These are phyloP conservation scores for Micromussa lordhowensis DNA, from an alignment of 92 coral and sea anemone species.

Conservation along the genomic window DNA sequence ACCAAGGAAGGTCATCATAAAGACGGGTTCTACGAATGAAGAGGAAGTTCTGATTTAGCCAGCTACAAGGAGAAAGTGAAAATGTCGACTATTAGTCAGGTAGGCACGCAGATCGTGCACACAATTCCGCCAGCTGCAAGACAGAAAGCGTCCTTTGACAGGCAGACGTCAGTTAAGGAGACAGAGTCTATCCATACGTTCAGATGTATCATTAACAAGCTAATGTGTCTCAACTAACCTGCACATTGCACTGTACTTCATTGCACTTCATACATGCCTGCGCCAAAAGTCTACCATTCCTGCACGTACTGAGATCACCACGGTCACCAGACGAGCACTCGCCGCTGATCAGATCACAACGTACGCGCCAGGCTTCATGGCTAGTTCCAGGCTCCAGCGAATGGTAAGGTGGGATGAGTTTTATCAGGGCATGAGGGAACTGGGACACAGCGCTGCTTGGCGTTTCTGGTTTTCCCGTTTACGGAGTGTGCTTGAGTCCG, in stretches of 20 bases:
- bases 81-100: background rate
- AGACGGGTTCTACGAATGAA: background rate
- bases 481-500: too few species aligned
- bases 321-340: slow-evolving; percentile 5
- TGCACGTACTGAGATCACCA: slow-evolving; percentile 26
- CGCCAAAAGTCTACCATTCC: slow-evolving; percentile 40
- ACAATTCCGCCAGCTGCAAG: background rate
- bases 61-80: background rate
- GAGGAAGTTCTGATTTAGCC: background rate
- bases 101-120: slow-evolving; percentile 4
- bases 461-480: too few species aligned
- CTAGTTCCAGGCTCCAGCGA: slow-evolving; percentile 30
- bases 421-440: background rate
- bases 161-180: background rate
- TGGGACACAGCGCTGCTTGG: background rate
- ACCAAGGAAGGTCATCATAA: background rate
- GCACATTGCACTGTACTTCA: slow-evolving; percentile 52
- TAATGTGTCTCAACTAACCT: slow-evolving; percentile 26
- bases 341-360: slow-evolving; percentile 13
- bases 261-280: slow-evolving; percentile 42
- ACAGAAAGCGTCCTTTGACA: background rate
- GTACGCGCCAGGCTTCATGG: slow-evolving; percentile 38
- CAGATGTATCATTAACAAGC: background rate
- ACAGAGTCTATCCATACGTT: slow-evolving; percentile 6
- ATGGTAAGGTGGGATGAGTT: slow-evolving; percentile 31